Evolutionary conservation across 2,888 invertebrate species (phyloP).

Genomic region (Neuroscelio doddi): DNA sequence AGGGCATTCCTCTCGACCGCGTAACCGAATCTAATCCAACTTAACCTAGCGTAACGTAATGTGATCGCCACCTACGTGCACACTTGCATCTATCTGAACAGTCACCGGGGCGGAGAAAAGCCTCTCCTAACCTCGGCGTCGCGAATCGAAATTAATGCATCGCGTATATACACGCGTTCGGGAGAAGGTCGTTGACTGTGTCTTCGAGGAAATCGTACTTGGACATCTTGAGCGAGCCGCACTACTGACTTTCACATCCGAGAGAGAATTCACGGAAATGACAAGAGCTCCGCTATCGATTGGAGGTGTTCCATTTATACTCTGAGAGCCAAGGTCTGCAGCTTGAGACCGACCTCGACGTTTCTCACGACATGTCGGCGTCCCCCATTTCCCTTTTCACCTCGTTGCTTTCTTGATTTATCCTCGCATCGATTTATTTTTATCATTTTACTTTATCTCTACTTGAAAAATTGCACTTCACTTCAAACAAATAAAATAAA

Average conservation of each 20-base stretch:
- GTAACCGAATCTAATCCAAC: conserved; percentile 34
- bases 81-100: conserved; percentile 13
- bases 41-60: conserved; percentile 23
- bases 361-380: conserved; percentile 15
- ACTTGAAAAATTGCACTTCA: too few species aligned
- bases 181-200: conserved; percentile 46
- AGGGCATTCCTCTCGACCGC: conserved; percentile 39
- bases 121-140: conserved; percentile 34
- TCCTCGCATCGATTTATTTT: too few species aligned
- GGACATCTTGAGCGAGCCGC: conserved; percentile 34
- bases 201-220: conserved; percentile 44
- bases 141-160: conserved; percentile 46
- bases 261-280: conserved; percentile 42
- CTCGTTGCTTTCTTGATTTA: too few species aligned
- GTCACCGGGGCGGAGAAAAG: not conserved
- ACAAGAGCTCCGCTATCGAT: conserved; percentile 39
- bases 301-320: conserved; percentile 45
- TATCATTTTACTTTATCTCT: too few species aligned
- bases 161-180: conserved; percentile 33
- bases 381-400: conserved; percentile 17
- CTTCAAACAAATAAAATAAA: too few species aligned
- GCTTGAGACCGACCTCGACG: conserved; percentile 32
- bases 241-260: conserved; percentile 42
- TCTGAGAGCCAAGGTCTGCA: conserved; percentile 42
- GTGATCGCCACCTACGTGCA: conserved; percentile 9